phyloP scores from a whole-genome alignment of 2,113 vertebrate genomes.

The Zootoca vivipara region DNA sequence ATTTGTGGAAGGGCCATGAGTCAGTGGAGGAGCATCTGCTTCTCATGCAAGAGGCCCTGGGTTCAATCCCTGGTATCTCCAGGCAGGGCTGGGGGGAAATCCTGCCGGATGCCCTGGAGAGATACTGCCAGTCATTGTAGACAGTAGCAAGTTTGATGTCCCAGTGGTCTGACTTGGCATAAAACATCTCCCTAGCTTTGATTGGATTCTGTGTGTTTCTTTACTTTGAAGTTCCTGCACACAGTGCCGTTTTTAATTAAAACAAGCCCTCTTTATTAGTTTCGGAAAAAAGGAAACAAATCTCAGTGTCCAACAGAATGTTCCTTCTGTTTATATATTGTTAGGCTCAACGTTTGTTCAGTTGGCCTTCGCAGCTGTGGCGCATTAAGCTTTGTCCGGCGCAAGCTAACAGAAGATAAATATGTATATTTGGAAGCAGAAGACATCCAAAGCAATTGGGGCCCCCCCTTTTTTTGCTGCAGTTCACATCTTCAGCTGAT shows the following conservation, averaged over 20 bases:
- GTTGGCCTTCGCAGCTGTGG: slow-evolving; percentile 56
- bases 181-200: too few relatives aligned
- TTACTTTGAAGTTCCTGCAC: slow-evolving; percentile 13
- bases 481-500: background rate
- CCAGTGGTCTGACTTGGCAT: too few relatives aligned
- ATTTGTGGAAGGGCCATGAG: too few relatives aligned
- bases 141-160: too few relatives aligned
- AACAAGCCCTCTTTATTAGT: slow-evolving; percentile 24
- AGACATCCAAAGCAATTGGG: background rate
- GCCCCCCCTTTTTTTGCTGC: slow-evolving; percentile 25
- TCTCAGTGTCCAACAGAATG: slow-evolving; percentile 27
- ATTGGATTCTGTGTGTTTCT: too few relatives aligned
- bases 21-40: too few relatives aligned
- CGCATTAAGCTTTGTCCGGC: slow-evolving; percentile 54
- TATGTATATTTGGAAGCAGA: slow-evolving; percentile 32
- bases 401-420: slow-evolving; percentile 44
- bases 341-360: slow-evolving; percentile 29
- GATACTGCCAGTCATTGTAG: background rate
- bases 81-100: too few relatives aligned
- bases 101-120: too few relatives aligned
- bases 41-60: too few relatives aligned
- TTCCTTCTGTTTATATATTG: slow-evolving; percentile 55
- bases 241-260: slow-evolving; percentile 19
- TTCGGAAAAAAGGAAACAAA: slow-evolving; percentile 4
- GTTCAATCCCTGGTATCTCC: too few relatives aligned